These are phyloP conservation scores for Dorcus parallelipipedus DNA, from an alignment of 2,888 invertebrate genomes.

Conservation along the genomic window DNA sequence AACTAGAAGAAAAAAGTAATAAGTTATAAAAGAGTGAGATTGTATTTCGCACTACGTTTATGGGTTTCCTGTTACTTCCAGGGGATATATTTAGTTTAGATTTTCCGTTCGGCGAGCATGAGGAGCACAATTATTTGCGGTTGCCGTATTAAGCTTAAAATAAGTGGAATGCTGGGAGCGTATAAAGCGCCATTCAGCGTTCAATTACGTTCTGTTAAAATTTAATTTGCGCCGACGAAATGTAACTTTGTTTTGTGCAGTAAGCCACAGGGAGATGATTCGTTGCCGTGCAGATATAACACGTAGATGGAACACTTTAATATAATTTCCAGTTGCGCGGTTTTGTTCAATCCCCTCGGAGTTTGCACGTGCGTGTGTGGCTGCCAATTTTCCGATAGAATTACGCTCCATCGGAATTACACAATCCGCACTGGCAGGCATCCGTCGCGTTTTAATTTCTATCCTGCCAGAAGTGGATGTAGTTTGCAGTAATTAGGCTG, in stretches of 20 bases:
- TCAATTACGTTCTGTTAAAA: slow-evolving; percentile 50
- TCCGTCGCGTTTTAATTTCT: neutral
- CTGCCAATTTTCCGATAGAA: slow-evolving; percentile 43
- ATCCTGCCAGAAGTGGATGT: no score
- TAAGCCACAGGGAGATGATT: slow-evolving; percentile 42
- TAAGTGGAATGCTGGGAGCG: slow-evolving; percentile 45
- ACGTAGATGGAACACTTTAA: slow-evolving; percentile 40
- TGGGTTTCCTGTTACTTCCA: neutral
- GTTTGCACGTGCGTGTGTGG: slow-evolving; percentile 43
- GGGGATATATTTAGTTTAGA: slow-evolving; percentile 13
- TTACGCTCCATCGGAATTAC: slow-evolving; percentile 37
- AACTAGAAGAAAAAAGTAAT: no score
- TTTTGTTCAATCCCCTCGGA: slow-evolving; percentile 46
- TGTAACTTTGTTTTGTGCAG: slow-evolving; percentile 48
- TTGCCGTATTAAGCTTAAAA: slow-evolving; percentile 46
- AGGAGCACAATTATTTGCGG: slow-evolving; percentile 40
- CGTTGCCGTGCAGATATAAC: slow-evolving; percentile 22
- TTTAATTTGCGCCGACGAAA: slow-evolving; percentile 49
- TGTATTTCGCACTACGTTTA: neutral
- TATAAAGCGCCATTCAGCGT: slow-evolving; percentile 47
- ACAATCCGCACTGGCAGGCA: slow-evolving; percentile 7
- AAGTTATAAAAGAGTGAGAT: no score
- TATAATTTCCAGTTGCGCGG: slow-evolving; percentile 47
- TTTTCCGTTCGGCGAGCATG: slow-evolving; percentile 24
- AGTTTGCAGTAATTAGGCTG: slow-evolving; percentile 31